Evolutionary conservation across 2,113 vertebrate genomes (phyloP).

Genomic region (Emberiza fucata): DNA sequence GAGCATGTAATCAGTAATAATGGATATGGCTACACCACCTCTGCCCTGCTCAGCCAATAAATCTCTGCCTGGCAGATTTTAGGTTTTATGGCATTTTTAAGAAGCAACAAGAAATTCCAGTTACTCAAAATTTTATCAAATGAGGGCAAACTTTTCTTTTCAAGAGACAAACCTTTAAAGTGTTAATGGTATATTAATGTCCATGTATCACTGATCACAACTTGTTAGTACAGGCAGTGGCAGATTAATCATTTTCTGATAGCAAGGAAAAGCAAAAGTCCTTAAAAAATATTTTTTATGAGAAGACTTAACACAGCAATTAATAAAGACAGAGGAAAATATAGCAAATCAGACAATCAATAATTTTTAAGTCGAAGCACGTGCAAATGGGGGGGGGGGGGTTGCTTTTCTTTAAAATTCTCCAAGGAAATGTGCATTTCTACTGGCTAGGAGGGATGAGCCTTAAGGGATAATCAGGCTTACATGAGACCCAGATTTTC

Average conservation of each 20-base stretch:
- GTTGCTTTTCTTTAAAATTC: background rate
- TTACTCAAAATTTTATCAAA: background rate
- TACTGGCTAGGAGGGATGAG: background rate
- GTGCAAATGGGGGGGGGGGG: background rate
- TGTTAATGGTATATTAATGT: background rate
- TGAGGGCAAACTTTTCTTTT: background rate
- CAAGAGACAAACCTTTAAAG: background rate
- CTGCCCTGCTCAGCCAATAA: background rate
- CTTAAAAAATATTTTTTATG: background rate
- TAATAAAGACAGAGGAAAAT: background rate
- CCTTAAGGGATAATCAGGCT: background rate
- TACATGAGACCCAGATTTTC: background rate
- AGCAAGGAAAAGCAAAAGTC: background rate
- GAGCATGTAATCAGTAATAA: background rate
- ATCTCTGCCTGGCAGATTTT: background rate
- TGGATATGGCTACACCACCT: rapidly evolving
- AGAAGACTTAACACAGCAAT: background rate
- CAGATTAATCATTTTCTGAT: background rate
- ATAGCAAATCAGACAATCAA: background rate
- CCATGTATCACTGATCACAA: background rate
- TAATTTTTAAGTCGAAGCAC: background rate
- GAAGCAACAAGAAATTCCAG: background rate
- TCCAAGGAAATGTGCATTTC: background rate
- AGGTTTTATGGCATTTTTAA: background rate
- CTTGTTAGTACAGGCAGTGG: background rate